Conservation (phyloP, 1,140 invertebrate species). For the Artemia franciscana region DNA sequence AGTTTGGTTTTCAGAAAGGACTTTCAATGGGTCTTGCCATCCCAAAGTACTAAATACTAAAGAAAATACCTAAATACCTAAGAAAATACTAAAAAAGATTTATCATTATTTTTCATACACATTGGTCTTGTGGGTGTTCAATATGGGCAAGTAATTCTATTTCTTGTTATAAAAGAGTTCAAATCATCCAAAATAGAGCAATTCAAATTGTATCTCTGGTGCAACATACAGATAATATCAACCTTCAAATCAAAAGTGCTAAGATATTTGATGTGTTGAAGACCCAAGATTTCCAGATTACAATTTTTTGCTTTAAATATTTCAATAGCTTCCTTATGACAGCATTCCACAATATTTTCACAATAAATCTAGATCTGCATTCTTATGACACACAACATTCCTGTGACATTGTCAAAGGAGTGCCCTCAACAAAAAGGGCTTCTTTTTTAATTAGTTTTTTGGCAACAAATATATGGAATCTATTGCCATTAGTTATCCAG, state of each 20-base stretch:
- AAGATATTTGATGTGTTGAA: too few relatives aligned
- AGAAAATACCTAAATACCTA: too few relatives aligned
- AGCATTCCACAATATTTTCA: too few relatives aligned
- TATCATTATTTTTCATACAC: background rate
- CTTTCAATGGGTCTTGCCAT: too few relatives aligned
- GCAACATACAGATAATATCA: too few relatives aligned
- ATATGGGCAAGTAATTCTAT: background rate
- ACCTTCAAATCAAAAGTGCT: too few relatives aligned
- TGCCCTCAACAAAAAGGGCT: background rate
- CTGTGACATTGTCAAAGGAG: background rate
- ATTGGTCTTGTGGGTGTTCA: background rate
- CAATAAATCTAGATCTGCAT: background rate
- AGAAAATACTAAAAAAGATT: background rate
- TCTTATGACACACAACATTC: background rate
- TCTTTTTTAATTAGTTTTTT: background rate
- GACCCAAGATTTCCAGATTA: too few relatives aligned
- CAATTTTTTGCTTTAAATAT: too few relatives aligned
- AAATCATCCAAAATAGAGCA: background rate
- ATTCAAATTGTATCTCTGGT: background rate
- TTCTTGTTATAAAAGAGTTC: background rate
- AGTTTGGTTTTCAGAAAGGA: too few relatives aligned
- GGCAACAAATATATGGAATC: background rate
- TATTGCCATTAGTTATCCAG: background rate
- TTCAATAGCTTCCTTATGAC: too few relatives aligned
- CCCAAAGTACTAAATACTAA: too few relatives aligned